phyloP scores from a whole-genome alignment of 2,888 invertebrate genomes.

The Drosophila pseudotalamancana region DNA sequence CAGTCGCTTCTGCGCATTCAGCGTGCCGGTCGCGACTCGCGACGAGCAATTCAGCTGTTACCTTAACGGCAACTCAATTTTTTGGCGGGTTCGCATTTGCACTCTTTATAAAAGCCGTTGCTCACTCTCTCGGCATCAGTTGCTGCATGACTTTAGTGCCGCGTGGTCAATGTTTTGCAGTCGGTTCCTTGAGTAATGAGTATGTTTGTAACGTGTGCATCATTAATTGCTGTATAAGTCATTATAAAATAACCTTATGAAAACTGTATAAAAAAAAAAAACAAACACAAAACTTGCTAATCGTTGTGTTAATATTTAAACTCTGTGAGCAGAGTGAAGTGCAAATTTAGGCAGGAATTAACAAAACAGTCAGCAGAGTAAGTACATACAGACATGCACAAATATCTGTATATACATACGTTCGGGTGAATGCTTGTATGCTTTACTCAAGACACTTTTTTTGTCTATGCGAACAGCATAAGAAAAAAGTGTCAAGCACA shows the following conservation, averaged over 20 bases:
- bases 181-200: slow-evolving; percentile 26
- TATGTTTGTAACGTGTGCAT: slow-evolving; percentile 17
- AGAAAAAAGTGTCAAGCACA: slow-evolving; percentile 47
- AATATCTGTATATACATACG: background rate
- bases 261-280: background rate
- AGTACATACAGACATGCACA: slow-evolving; percentile 18
- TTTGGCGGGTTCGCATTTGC: slow-evolving; percentile 20
- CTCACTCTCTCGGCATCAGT: slow-evolving; percentile 9
- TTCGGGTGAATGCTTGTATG: slow-evolving; percentile 4
- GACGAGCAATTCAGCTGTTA: slow-evolving; percentile 2
- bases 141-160: slow-evolving; percentile 14
- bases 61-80: slow-evolving; percentile 1
- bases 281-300: slow-evolving; percentile 10
- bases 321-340: slow-evolving; percentile 21
- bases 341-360: slow-evolving; percentile 1
- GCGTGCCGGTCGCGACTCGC: slow-evolving; percentile 15
- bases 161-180: slow-evolving; percentile 26
- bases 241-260: background rate
- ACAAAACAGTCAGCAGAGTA: slow-evolving; percentile 30
- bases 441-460: background rate
- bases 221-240: background rate
- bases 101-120: slow-evolving; percentile 5
- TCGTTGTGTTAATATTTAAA: slow-evolving; percentile 9
- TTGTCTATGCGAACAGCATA: slow-evolving; percentile 21
- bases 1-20: slow-evolving; percentile 8